A percentile compares a stretch with the other conserved stretches of the same genome.
phyloP scores from a whole-genome alignment of 2,888 invertebrate genomes.

The Amorpha juglandis region DNA sequence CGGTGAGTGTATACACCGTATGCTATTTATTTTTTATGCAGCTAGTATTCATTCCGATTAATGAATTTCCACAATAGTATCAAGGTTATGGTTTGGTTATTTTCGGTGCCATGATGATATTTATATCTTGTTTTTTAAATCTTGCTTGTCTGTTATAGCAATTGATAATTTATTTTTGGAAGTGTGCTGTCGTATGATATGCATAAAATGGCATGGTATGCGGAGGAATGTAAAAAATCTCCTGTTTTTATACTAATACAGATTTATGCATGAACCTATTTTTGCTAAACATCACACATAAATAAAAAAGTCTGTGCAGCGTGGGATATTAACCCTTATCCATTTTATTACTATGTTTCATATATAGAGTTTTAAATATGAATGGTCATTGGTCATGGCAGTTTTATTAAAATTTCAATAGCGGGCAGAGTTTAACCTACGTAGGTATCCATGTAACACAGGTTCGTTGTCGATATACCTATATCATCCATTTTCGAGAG shows the following conservation, averaged over 20 bases:
- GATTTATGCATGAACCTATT: slow-evolving; percentile 4
- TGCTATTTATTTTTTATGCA: not conserved
- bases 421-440: not conserved
- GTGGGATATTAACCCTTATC: not conserved
- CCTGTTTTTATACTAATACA: slow-evolving; percentile 4
- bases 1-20: slow-evolving; percentile 8
- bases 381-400: not conserved
- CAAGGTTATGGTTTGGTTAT: not conserved
- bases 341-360: not conserved
- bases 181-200: not conserved
- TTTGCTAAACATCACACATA: not conserved
- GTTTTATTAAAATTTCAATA: not conserved
- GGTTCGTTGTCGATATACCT: not conserved
- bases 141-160: not conserved
- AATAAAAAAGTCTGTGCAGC: not conserved
- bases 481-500: not conserved
- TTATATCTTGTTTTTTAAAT: not conserved
- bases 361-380: not conserved
- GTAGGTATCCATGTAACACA: slow-evolving; percentile 4
- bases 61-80: slow-evolving; percentile 8
- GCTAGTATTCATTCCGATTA: not conserved
- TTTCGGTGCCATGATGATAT: not conserved
- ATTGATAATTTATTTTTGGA: not conserved
- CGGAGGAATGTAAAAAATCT: too few species aligned
- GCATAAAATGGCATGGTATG: slow-evolving; percentile 6